Evolutionary conservation across 2,113 vertebrate genomes (phyloP).

Genomic region (Rhinolophus sinicus): DNA sequence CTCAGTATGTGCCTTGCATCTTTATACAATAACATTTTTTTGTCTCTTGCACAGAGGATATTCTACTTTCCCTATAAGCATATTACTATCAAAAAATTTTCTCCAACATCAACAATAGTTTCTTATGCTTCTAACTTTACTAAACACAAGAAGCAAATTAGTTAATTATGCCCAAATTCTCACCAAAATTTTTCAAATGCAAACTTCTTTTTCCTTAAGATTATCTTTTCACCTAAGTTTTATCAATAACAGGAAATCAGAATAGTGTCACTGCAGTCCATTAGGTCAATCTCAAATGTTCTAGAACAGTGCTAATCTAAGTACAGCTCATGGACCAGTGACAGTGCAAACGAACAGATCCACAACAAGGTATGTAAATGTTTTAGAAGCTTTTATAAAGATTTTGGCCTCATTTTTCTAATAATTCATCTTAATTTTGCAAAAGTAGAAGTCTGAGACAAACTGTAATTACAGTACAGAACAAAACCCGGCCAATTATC

Average conservation of each 20-base stretch:
- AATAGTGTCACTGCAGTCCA: background rate
- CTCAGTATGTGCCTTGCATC: background rate
- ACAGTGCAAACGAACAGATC: background rate
- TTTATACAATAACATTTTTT: background rate
- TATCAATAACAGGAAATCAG: background rate
- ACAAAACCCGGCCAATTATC: background rate
- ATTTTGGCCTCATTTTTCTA: background rate
- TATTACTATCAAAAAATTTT: background rate
- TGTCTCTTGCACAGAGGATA: background rate
- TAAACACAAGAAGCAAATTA: background rate
- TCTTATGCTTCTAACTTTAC: background rate
- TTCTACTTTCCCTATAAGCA: background rate
- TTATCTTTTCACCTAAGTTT: background rate
- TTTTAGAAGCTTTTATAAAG: background rate
- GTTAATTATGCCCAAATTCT: background rate
- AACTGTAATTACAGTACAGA: background rate
- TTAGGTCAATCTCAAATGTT: background rate
- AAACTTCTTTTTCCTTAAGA: background rate
- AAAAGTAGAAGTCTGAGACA: background rate
- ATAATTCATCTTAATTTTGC: background rate
- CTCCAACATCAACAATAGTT: background rate
- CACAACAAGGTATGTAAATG: background rate
- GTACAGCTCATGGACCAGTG: background rate
- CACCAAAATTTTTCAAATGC: background rate
- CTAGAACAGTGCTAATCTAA: background rate